phyloP scores from a whole-genome alignment of 2,113 vertebrate species.

The Pavo muticus region DNA sequence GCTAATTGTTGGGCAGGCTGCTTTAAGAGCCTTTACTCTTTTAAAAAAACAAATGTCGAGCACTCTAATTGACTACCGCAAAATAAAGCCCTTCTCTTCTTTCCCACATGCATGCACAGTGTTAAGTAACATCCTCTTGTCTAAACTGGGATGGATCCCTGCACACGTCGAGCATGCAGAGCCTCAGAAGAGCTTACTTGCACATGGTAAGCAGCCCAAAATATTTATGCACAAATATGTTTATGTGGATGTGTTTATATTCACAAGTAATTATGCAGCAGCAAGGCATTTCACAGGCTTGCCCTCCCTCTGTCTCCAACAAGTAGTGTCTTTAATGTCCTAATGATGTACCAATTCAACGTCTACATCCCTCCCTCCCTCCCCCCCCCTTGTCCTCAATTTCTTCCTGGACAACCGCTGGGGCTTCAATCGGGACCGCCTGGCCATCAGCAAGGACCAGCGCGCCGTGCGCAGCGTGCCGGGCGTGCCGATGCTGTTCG shows the following conservation, averaged over 20 bases:
- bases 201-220: background rate
- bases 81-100: background rate
- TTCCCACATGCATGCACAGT: background rate
- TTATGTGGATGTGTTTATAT: background rate
- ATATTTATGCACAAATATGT: background rate
- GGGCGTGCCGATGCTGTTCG: too few relatives aligned
- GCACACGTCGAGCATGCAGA: background rate
- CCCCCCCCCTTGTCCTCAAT: background rate
- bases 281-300: background rate
- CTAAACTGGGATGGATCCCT: background rate
- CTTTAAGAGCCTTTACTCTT: background rate
- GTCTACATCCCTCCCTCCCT: background rate
- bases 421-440: too few relatives aligned
- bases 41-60: background rate
- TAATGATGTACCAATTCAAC: background rate
- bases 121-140: background rate
- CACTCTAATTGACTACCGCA: background rate
- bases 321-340: background rate
- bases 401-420: too few relatives aligned
- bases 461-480: too few relatives aligned
- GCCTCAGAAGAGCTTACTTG: background rate
- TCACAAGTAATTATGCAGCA: background rate
- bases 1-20: background rate
- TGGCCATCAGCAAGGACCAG: too few relatives aligned
- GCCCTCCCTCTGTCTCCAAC: background rate